These are phyloP conservation scores for Trachemys scripta DNA, from an alignment of 2,113 vertebrate genomes.

Conservation along the genomic window DNA sequence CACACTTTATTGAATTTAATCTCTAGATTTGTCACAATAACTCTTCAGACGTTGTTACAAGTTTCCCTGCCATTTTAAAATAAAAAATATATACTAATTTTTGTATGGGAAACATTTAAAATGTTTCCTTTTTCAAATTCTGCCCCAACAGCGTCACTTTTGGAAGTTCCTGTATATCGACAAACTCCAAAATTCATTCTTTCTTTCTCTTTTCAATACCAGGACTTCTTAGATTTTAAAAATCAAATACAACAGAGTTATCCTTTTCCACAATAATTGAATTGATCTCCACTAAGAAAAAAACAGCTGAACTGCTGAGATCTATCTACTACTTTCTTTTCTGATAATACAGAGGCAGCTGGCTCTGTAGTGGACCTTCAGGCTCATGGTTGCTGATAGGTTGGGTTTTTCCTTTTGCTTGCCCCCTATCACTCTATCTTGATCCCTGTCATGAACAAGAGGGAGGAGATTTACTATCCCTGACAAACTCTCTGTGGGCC, in stretches of 20 bases:
- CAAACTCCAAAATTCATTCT: neutral
- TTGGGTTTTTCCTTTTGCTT: neutral
- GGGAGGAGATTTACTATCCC: neutral
- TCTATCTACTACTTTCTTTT: neutral
- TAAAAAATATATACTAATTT: neutral
- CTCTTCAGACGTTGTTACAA: neutral
- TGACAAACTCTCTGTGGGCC: neutral
- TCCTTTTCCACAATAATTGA: neutral
- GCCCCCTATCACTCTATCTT: neutral
- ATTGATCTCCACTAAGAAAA: neutral
- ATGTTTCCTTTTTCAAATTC: neutral
- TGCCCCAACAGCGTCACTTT: neutral
- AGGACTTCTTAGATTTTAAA: neutral
- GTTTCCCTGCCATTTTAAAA: neutral
- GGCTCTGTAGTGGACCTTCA: neutral
- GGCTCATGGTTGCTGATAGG: neutral
- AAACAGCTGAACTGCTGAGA: neutral
- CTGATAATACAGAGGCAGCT: neutral
- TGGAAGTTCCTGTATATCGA: neutral
- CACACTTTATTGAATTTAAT: neutral
- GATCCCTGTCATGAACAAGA: neutral
- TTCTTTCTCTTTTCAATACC: neutral
- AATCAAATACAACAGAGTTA: neutral
- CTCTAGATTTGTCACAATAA: neutral
- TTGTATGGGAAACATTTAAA: neutral